Percentiles rank a stretch among this genome's conserved stretches.
These are phyloP conservation scores for Seira sanloemensis DNA, from an alignment of 2,888 invertebrate genomes.

Conservation along the genomic window DNA sequence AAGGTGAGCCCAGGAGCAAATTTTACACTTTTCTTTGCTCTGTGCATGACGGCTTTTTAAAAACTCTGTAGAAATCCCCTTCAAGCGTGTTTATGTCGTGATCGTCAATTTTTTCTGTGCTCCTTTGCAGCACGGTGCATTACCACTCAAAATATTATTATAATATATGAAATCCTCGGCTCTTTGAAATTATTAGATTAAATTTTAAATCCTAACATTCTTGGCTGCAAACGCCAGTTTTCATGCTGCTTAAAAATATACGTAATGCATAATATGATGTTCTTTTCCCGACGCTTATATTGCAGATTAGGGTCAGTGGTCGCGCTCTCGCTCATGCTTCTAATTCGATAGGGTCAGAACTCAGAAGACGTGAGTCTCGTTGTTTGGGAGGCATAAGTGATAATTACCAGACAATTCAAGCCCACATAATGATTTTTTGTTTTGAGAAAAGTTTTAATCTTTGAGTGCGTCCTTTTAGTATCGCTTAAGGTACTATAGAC, in stretches of 20 bases:
- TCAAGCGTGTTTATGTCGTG: background rate
- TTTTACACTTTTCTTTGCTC: background rate
- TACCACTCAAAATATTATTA: no score
- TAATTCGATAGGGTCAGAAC: conserved; percentile 46
- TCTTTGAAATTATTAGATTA: background rate
- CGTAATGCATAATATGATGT: no score
- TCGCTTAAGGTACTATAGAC: background rate
- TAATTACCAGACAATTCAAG: conserved; percentile 61
- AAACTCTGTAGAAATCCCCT: no score
- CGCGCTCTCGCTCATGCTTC: conserved; percentile 15
- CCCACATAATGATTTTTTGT: conserved; percentile 55
- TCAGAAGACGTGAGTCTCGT: conserved; percentile 54
- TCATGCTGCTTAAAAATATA: no score
- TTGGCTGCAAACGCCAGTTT: no score
- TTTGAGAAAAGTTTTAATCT: conserved; percentile 32
- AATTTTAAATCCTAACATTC: no score
- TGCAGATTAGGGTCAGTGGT: no score
- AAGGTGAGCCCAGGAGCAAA: background rate
- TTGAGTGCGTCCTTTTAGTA: conserved; percentile 32
- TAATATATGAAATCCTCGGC: no score
- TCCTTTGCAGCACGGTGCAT: background rate
- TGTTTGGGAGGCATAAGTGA: conserved; percentile 49
- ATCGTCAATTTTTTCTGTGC: background rate
- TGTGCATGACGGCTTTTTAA: background rate
- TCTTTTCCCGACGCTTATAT: no score